These are phyloP conservation scores for Petrocephalus microphthalmus DNA, from an alignment of 2,113 vertebrate species.

Conservation along the genomic window DNA sequence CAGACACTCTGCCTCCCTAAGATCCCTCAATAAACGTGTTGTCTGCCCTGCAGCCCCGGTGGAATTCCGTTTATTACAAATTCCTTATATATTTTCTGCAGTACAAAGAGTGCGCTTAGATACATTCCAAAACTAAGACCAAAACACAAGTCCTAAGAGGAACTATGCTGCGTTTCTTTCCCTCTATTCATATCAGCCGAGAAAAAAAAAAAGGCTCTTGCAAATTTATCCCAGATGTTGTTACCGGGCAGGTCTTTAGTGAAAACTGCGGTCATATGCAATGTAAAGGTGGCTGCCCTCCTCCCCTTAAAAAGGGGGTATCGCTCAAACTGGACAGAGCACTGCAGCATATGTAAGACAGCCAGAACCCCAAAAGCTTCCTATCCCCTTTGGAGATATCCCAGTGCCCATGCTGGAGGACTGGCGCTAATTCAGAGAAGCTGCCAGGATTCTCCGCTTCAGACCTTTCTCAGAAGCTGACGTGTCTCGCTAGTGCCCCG, in stretches of 20 bases:
- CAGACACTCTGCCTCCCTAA: constrained; percentile 61
- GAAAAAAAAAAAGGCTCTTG: constrained; percentile 63
- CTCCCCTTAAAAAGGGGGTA: constrained; percentile 41
- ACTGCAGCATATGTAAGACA: constrained; percentile 52
- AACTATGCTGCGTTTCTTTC: constrained; percentile 62
- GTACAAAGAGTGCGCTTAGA: constrained; percentile 46
- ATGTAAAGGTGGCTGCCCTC: constrained; percentile 46
- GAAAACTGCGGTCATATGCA: constrained; percentile 47
- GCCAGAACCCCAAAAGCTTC: constrained; percentile 43
- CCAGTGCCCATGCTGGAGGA: neutral
- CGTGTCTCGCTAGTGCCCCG: neutral
- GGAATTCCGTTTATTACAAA: constrained; percentile 61
- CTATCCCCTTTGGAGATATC: neutral
- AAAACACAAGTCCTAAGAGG: constrained; percentile 43
- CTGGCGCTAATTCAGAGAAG: neutral
- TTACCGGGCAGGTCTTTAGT: constrained; percentile 54
- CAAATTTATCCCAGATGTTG: constrained; percentile 69
- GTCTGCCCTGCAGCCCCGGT: constrained; percentile 53
- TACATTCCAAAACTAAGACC: constrained; percentile 22
- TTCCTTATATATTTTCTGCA: constrained; percentile 53
- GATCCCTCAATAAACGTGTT: constrained; percentile 63
- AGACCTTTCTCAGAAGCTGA: constrained; percentile 1
- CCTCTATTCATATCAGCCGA: constrained; percentile 53
- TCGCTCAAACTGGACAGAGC: constrained; percentile 46
- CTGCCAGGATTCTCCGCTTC: neutral